Base-by-base conservation (phyloP, 2,113 vertebrate species). In the Circaetus gallicus region DNA sequence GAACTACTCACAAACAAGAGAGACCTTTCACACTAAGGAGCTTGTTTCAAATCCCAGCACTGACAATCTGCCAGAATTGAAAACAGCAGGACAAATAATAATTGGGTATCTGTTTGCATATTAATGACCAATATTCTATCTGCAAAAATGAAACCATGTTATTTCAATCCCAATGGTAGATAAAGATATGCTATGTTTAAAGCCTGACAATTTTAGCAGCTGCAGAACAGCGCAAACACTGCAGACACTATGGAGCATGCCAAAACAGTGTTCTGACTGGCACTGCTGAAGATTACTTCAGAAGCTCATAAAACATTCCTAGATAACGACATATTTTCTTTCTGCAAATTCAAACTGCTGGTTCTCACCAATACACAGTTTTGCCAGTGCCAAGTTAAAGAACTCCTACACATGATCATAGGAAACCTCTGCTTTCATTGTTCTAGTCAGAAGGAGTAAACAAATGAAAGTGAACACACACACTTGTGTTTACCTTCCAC, bases 11-110 rank as follows among this genome's bases (percentile, higher is more conserved):
- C 59, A 94, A 86, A 95, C 82, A 52, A 95, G 73, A 70, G 20
- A 96, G 73, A 95, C 74, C 89, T 96, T 95, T 84, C 97, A 87
- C 85, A 91, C 97, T 53, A 71, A 26, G 19, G 77, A 92, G 90
- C 89, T 95, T 88, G 93, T 96, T 98, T 81, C 91, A 96, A 93
- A 76, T 73, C 91, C 40, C 67, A 94, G 72, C 81, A 86, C 81
- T 89, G 95, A 97, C 95, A 97, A 76, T 26, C 72, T 87, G 81
- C 53, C 84, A 67, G 89, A 95, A 93, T 20, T 36, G 32, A 93
- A 97, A 97, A 96, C 97, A 98, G 97, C 95, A 91, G 96, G 96
- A 86, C 78, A 95, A 95, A 90, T 93, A 95, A 93, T 86, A 97
- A 97, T 94, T 96, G 96, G 92, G 26, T 90, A 94, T 67, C 96